phyloP scores from a whole-genome alignment of 2,113 vertebrate species.

The Macroglossus sobrinus region DNA sequence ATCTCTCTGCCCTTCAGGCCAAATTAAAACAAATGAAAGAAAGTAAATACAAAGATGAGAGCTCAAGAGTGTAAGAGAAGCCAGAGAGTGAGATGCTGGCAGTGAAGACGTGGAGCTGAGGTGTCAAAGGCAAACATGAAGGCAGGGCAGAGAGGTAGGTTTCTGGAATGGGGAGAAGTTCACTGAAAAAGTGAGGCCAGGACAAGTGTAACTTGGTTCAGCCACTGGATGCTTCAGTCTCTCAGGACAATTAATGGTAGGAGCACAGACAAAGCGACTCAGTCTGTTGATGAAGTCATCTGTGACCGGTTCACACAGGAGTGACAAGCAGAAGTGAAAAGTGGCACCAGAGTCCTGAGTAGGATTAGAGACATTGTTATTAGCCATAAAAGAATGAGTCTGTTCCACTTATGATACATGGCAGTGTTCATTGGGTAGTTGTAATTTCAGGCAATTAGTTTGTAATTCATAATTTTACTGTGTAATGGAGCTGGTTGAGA shows the following conservation, averaged over 20 bases:
- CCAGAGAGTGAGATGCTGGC: not conserved
- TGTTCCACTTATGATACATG: accelerated
- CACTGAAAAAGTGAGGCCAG: not conserved
- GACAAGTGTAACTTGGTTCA: no score
- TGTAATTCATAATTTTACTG: not conserved
- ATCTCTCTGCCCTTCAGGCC: not conserved
- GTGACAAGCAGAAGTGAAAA: not conserved
- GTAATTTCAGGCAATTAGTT: not conserved
- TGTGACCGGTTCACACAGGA: not conserved
- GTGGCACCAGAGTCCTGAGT: not conserved
- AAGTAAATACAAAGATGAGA: not conserved
- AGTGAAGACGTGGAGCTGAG: not conserved
- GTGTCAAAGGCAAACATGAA: not conserved
- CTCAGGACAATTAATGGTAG: not conserved
- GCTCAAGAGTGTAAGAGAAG: not conserved
- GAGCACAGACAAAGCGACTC: not conserved
- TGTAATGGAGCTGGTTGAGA: not conserved
- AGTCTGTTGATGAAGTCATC: not conserved
- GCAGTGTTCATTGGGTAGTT: not conserved
- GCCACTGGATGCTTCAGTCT: accelerated
- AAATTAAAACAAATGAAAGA: not conserved
- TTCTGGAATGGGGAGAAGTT: not conserved
- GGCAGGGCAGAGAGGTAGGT: not conserved
- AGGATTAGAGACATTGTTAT: not conserved
- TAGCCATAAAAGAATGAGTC: not conserved